phyloP scores from a whole-genome alignment of 2,888 invertebrate genomes.

The Sesia bembeciformis region DNA sequence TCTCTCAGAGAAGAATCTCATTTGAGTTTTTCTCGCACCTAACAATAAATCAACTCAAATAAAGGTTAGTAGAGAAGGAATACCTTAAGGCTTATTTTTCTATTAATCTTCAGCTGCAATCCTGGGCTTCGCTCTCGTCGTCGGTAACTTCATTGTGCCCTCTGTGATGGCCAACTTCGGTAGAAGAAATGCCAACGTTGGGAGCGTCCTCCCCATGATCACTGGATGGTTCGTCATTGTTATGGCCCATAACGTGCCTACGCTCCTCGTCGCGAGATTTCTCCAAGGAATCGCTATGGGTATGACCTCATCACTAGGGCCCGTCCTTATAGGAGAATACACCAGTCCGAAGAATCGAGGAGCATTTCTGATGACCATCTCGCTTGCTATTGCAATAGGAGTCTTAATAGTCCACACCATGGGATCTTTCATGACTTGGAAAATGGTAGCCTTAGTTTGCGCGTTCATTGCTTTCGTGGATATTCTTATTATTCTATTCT shows the following conservation, averaged over 20 bases:
- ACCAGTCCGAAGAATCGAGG: constrained; percentile 73
- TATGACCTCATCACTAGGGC: constrained; percentile 55
- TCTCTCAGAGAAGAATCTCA: no score
- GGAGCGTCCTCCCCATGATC: constrained; percentile 51
- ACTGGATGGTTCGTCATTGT: constrained; percentile 67
- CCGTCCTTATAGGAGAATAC: constrained; percentile 69
- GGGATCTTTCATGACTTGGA: constrained; percentile 74
- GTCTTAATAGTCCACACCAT: constrained; percentile 73
- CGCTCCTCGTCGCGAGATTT: constrained; percentile 34
- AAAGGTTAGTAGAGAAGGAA: no score
- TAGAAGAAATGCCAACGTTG: constrained; percentile 57
- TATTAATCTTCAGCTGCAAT: constrained; percentile 31
- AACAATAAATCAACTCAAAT: no score
- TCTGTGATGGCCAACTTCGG: constrained; percentile 66
- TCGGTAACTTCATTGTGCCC: constrained; percentile 32
- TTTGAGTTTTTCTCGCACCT: no score
- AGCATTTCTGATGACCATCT: constrained; percentile 68
- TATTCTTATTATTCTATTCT: constrained; percentile 37
- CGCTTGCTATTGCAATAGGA: constrained; percentile 70
- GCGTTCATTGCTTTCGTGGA: constrained; percentile 52
- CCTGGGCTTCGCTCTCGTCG: constrained; percentile 30
- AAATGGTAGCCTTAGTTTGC: constrained; percentile 59
- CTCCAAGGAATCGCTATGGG: constrained; percentile 66
- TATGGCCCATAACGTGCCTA: constrained; percentile 34
- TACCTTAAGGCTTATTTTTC: no score